Evolutionary conservation across 2,888 invertebrate species (phyloP), one percentile per base, ranked within the genome.

Genomic region (Camponotus fellah): DNA sequence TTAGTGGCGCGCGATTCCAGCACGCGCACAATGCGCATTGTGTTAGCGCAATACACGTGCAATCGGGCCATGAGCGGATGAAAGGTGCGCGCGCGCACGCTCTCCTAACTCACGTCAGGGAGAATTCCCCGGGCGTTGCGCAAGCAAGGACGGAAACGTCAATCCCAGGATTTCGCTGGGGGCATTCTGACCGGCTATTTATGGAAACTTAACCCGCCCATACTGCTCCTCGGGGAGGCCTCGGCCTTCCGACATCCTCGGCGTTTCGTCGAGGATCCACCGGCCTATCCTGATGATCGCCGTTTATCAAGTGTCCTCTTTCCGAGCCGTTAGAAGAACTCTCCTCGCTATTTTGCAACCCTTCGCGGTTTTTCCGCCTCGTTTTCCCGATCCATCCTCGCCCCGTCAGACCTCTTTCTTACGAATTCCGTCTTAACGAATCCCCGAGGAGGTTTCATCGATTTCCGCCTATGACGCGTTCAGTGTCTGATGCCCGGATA

Each of bases 131-230:
- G 81, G 64, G 62, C 62, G 46, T 49, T 64, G 81, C 81, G 53
- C 49, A 64, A 32, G 62, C 80, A 80, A 80, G 80, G 69, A 71
- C 64, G 72, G 83, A 80, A 85, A 85, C 69, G 74, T 80, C 83
- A 74, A 84, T 85, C 69, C 71, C 74, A 43, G 80, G 69, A 82
- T 82, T 74, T 84, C 81, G 68, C 66, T 58, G 69, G 72, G n/a
- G 71, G 58, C 83, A 82, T 82, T 82, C 84, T 58, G 66, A 58
- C 71, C 46, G 79, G 74, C 79, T 84, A 84, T 89, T 89, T 88
- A 90, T 89, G 87, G 85, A 87, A 88, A 89, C 86, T 89, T 87
- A 85, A 88, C 85, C 87, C 87, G 86, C 76, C 84, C 82, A 65
- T 77, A 49, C 69, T 62, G 69, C 85, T 87, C 85, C 80, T 75